phyloP scores from a whole-genome alignment of 2,797 vertebrate species.

The Parauchenoglanis punctatus region DNA sequence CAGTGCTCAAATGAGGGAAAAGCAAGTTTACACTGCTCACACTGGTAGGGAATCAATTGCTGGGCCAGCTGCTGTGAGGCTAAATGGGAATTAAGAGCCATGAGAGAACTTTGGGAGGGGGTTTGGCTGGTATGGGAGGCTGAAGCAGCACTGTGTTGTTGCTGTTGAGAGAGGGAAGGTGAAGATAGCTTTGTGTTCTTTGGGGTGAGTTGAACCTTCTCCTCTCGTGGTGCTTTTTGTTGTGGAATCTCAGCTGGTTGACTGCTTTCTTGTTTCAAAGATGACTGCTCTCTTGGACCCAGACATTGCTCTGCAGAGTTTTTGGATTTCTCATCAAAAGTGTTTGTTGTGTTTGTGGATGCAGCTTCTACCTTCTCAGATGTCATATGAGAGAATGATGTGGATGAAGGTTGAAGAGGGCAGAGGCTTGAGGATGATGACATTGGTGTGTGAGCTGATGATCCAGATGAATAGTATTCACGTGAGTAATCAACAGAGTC shows the following conservation, averaged over 20 bases:
- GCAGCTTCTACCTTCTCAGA: constrained; percentile 88
- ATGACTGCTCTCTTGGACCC: constrained; percentile 86
- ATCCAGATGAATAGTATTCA: constrained; percentile 94
- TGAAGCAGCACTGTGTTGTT: constrained; percentile 83
- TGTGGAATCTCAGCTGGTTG: constrained; percentile 80
- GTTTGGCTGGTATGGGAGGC: constrained; percentile 88
- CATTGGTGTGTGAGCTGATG: constrained; percentile 97
- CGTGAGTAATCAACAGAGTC: constrained; percentile 91
- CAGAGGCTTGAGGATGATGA: constrained; percentile 87
- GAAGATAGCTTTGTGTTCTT: constrained; percentile 87
- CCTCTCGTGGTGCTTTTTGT: constrained; percentile 83
- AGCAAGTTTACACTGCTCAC: constrained; percentile 97
- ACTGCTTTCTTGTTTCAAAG: constrained; percentile 89
- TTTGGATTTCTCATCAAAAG: constrained; percentile 92
- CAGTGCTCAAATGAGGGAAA: constrained; percentile 98
- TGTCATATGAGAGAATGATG: constrained; percentile 80
- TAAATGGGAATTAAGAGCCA: constrained; percentile 88
- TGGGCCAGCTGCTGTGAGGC: constrained; percentile 90
- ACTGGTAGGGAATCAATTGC: constrained; percentile 97
- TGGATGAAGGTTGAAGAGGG: constrained; percentile 83
- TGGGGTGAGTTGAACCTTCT: constrained; percentile 80
- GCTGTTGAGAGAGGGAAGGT: constrained; percentile 81
- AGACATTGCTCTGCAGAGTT: constrained; percentile 83
- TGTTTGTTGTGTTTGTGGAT: constrained; percentile 77
- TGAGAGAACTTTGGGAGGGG: constrained; percentile 87